A percentile compares a stretch with the other conserved stretches of the same genome.
Evolutionary conservation across 92 coral and sea anemone genomes (phyloP).

Genomic region (Montipora capitata): DNA sequence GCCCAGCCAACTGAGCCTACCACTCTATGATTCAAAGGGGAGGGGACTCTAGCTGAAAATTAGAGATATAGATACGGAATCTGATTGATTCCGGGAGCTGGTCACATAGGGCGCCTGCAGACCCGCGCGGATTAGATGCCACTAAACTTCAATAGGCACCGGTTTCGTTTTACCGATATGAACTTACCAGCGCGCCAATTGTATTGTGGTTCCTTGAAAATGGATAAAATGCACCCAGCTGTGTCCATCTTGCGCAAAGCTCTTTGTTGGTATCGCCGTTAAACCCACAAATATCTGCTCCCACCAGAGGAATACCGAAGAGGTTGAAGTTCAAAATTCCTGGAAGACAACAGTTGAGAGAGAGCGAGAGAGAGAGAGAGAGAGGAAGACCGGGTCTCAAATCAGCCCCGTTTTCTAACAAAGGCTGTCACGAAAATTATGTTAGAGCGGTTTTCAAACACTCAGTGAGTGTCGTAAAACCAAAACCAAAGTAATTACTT

Average conservation of each 20-base stretch:
- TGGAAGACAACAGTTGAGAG: constrained; percentile 4
- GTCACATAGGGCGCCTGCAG: no score
- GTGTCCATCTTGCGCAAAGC: constrained; percentile 94
- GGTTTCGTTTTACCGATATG: neutral
- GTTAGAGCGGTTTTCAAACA: no score
- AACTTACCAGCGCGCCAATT: constrained; percentile 65
- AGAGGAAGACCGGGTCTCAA: no score
- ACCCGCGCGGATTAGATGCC: neutral
- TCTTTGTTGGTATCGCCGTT: constrained; percentile 74
- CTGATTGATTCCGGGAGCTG: neutral
- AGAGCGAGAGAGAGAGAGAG: neutral
- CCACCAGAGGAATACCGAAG: constrained; percentile 94
- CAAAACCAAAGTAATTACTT: no score
- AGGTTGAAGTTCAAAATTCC: constrained; percentile 96
- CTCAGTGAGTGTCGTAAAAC: no score
- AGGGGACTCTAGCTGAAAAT: no score
- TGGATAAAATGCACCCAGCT: constrained; percentile 98
- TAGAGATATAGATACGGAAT: no score
- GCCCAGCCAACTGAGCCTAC: no score
- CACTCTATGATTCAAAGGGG: no score
- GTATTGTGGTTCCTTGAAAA: constrained; percentile 98
- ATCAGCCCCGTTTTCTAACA: no score
- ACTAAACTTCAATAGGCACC: neutral
- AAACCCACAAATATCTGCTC: constrained; percentile 97
- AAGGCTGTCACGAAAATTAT: no score